Evolutionary conservation across 1,140 invertebrate genomes (phyloP), one percentile per base, ranked within the genome.

Genomic region (Drosophila oshimai): DNA sequence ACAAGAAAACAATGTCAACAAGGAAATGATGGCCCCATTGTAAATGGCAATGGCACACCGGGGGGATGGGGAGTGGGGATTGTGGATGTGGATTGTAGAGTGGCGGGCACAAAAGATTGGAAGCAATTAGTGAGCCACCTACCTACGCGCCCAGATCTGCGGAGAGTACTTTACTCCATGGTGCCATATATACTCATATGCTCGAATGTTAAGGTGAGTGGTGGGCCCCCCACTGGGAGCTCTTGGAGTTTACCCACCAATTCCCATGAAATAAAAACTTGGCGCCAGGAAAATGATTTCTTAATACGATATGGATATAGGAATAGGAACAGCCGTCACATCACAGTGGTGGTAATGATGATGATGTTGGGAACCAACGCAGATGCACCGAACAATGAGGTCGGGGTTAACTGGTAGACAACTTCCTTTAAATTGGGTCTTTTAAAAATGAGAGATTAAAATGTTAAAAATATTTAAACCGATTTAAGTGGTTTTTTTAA

Each of bases 1-100:
- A 83, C 46, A 68, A 62, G 68, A 73, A 81, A 77, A 81, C 78
- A 81, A 83, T 83, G 78, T 81, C 73, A 81, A 81, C 78, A 81
- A 81, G 77, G 68, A 50, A 70, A 76, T 53, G 76, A 69, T 79
- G 75, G 61, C 44, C 51, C 64, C 75, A 79, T 69, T 79, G 74
- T 61, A 34, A 61, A 44, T 12, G 67, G 44, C 46, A 58, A 31
- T 61, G 37, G 34, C 33, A 26, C 5, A 7, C 28, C 12, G 22
- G 28, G 39, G 44, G 13, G 12, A 13, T 24, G 12, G 12, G 20
- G 6, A 22, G 2, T 22, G 31, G 12, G 3, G 17, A 3, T n/a
- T n/a, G n/a, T n/a, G 46, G 13, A 44, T n/a, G n/a, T n/a, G n/a
- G n/a, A n/a, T n/a, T n/a, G 36, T 15, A 41, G 7, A 24, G 47